A percentile compares a stretch with the other conserved stretches of the same genome.
phyloP scores from a whole-genome alignment of 2,113 vertebrate genomes.

The Tauraco erythrolophus region DNA sequence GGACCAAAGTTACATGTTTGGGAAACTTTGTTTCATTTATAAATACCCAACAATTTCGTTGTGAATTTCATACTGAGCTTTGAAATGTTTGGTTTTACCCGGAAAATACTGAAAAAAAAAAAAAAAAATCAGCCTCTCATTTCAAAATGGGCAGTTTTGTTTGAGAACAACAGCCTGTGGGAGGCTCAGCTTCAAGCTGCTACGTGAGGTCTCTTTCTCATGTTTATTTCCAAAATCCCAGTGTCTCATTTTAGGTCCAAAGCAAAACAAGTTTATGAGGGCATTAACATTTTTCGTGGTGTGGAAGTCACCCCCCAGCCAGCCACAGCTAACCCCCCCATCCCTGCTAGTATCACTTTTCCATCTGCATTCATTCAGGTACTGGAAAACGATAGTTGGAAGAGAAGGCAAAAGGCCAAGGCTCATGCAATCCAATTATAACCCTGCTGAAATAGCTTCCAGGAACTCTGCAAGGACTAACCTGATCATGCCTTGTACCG shows the following conservation, averaged over 20 bases:
- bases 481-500: slow-evolving; percentile 55
- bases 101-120: not conserved
- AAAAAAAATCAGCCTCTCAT: not conserved
- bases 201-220: not conserved
- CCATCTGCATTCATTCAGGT: not conserved
- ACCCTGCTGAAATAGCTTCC: not conserved
- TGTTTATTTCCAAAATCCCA: not conserved
- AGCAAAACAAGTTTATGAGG: not conserved
- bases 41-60: not conserved
- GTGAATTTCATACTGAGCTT: not conserved
- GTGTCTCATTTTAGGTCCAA: not conserved
- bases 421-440: not conserved
- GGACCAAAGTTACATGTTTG: not conserved
- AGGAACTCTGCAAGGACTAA: not conserved
- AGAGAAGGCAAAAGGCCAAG: not conserved
- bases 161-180: not conserved
- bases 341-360: not conserved
- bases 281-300: not conserved
- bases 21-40: not conserved
- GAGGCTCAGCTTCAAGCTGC: not conserved
- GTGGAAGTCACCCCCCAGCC: not conserved
- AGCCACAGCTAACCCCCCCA: not conserved
- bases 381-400: not conserved
- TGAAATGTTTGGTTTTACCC: not conserved
- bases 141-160: not conserved